These are phyloP conservation scores for Drosophila paracracens DNA, from an alignment of 2,888 invertebrate species.

Conservation along the genomic window DNA sequence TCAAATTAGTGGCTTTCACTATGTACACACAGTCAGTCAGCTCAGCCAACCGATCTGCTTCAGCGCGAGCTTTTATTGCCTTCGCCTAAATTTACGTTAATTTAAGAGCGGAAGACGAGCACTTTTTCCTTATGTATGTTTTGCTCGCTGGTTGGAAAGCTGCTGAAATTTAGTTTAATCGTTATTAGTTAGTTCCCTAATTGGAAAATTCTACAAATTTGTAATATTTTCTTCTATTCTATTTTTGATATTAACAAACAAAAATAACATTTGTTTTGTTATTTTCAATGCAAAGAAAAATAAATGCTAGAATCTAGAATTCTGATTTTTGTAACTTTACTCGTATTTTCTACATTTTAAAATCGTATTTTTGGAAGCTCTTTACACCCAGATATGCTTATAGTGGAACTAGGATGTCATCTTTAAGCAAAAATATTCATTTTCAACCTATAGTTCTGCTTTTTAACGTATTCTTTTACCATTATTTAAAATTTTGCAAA, in stretches of 20 bases:
- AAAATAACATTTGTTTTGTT: background rate
- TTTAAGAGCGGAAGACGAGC: slow-evolving; percentile 36
- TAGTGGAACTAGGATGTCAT: background rate
- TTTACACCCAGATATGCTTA: background rate
- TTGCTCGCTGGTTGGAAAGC: background rate
- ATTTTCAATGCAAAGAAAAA: background rate
- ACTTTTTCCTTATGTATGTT: background rate
- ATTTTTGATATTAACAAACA: background rate
- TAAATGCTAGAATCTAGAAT: background rate
- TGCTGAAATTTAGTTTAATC: background rate
- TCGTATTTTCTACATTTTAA: background rate
- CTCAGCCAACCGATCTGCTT: background rate
- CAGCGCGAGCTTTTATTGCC: slow-evolving; percentile 26
- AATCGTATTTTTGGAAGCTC: background rate
- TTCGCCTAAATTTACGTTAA: slow-evolving; percentile 40
- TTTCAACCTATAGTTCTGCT: fast-evolving
- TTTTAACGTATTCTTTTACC: too few relatives aligned
- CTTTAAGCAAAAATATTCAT: background rate
- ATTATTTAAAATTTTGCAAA: background rate
- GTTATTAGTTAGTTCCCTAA: too few relatives aligned
- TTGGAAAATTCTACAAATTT: background rate
- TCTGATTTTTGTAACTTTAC: background rate
- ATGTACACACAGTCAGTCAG: background rate
- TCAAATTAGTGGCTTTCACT: slow-evolving; percentile 55
- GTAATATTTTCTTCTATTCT: background rate